Percentiles rank a stretch among this genome's conserved stretches.
Conservation (phyloP, 2,113 vertebrate genomes). For the Cricetomys ansorgei region DNA sequence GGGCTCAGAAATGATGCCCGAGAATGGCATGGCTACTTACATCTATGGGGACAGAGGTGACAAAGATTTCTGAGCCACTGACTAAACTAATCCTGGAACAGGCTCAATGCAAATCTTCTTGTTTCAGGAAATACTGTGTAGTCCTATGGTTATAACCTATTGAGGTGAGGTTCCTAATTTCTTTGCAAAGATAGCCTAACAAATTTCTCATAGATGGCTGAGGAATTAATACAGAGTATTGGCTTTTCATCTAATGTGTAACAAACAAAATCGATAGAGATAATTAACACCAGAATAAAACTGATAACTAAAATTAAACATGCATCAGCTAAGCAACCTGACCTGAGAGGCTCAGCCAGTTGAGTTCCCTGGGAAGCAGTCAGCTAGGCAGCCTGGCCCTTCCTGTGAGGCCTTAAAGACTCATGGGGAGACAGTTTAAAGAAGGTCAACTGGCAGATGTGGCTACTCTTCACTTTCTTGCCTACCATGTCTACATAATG, state of each 20-base stretch:
- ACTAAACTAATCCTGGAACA: background rate
- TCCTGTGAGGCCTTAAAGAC: background rate
- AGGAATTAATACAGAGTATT: conserved; percentile 17
- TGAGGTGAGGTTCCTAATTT: conserved; percentile 12
- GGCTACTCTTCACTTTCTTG: background rate
- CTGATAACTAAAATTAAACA: background rate
- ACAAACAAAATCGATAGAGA: conserved; percentile 39
- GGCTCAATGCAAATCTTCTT: background rate
- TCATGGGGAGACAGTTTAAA: conserved; percentile 14
- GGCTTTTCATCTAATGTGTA: conserved; percentile 44
- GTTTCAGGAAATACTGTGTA: background rate
- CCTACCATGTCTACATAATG: conserved; percentile 7
- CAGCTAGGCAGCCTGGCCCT: background rate
- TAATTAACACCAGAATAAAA: conserved; percentile 53
- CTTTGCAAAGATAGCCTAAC: conserved; percentile 31
- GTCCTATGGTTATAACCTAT: background rate
- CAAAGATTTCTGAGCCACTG: background rate
- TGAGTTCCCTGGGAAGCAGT: background rate
- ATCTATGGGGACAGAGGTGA: background rate
- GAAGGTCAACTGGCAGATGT: background rate
- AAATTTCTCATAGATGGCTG: background rate
- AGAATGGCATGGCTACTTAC: background rate
- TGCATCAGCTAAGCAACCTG: background rate
- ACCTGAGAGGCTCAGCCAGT: background rate
- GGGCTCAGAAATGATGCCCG: background rate